phyloP scores from a whole-genome alignment of 2,797 vertebrate genomes.

The Vultur gryphus region DNA sequence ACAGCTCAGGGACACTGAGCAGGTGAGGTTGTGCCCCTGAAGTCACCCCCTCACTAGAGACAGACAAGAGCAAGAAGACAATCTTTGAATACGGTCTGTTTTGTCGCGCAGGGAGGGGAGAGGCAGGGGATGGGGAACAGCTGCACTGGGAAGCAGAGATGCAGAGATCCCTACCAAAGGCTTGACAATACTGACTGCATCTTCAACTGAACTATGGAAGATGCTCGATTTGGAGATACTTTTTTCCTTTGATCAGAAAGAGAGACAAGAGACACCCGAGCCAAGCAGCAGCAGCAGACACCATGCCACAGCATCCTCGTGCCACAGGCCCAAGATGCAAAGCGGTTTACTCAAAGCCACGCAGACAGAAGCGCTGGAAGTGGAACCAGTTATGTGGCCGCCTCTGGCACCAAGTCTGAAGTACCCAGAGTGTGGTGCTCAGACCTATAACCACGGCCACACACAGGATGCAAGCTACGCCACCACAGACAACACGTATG shows the following conservation, averaged over 20 bases:
- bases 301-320: not conserved
- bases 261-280: not conserved
- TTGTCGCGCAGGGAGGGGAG: not conserved
- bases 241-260: not conserved
- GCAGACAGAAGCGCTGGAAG: not conserved
- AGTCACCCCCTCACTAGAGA: constrained; percentile 82
- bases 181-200: not conserved
- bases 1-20: constrained; percentile 91
- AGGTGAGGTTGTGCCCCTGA: constrained; percentile 83
- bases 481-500: not conserved
- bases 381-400: not conserved
- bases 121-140: not conserved
- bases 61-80: constrained; percentile 64
- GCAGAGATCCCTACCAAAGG: not conserved
- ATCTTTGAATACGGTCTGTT: not conserved
- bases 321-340: not conserved
- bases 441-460: not conserved
- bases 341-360: not conserved
- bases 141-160: not conserved
- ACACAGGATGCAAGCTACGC: accelerated
- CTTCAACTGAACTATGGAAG: not conserved
- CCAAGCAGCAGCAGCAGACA: not conserved
- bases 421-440: not conserved
- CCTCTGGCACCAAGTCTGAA: not conserved
- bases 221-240: not conserved